phyloP scores from a whole-genome alignment of 2,113 vertebrate species.

The Pontoporia blainvillei region DNA sequence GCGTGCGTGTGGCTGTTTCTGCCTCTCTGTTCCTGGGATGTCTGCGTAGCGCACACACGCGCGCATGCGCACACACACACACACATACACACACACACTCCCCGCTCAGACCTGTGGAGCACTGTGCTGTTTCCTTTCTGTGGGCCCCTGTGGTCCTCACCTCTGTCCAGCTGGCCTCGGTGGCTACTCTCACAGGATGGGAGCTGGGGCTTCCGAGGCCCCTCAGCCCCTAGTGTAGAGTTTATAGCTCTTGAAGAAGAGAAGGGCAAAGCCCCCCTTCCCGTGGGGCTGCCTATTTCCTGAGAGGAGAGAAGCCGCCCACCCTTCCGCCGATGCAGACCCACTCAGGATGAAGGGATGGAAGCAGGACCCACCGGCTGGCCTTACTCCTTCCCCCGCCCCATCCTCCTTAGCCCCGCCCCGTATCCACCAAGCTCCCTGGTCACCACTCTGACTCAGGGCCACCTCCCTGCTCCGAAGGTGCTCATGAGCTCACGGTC shows the following conservation, averaged over 20 bases:
- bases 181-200: neutral
- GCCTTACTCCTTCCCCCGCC: rapidly evolving
- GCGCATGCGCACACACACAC: rapidly evolving
- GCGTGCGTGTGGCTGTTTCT: rapidly evolving
- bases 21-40: neutral
- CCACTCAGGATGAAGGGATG: neutral
- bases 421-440: neutral
- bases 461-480: no score
- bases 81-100: neutral
- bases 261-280: neutral
- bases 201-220: neutral
- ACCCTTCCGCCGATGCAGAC: neutral
- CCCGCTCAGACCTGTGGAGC: neutral
- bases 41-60: rapidly evolving
- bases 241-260: neutral
- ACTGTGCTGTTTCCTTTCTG: neutral
- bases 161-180: no score
- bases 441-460: neutral
- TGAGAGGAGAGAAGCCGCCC: neutral
- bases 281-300: neutral
- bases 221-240: neutral
- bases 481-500: neutral
- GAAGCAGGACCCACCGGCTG: neutral
- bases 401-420: neutral
- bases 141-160: neutral